phyloP scores from a whole-genome alignment of 1,140 invertebrate species.

The Lordiphosa mommai region DNA sequence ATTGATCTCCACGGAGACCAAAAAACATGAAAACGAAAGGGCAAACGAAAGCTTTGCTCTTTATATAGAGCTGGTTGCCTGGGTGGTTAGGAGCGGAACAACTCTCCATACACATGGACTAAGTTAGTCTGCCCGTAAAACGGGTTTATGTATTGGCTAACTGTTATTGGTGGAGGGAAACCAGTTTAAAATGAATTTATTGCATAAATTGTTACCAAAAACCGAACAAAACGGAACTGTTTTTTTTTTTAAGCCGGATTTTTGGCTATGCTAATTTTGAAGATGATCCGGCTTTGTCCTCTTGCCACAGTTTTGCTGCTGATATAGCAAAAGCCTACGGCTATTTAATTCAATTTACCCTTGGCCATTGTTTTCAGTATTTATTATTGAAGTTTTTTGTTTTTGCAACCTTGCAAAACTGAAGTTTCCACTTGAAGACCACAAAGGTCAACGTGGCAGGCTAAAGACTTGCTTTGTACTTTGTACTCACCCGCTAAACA shows the following conservation, averaged over 20 bases:
- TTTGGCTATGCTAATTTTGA: conserved; percentile 59
- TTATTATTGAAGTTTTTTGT: conserved; percentile 8
- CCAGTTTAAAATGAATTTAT: conserved; percentile 56
- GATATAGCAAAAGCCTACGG: conserved; percentile 43
- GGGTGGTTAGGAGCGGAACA: conserved; percentile 1
- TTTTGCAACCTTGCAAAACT: conserved; percentile 48
- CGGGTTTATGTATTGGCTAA: conserved; percentile 65
- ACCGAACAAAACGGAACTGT: conserved; percentile 47
- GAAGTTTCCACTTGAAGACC: conserved; percentile 29
- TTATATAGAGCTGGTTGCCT: conserved; percentile 35
- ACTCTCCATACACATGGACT: conserved; percentile 29
- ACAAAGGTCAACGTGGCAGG: conserved; percentile 57
- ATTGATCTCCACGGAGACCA: conserved; percentile 20
- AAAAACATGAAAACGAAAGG: conserved; percentile 57
- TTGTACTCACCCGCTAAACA: conserved; percentile 68
- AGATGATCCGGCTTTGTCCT: conserved; percentile 50
- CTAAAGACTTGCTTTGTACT: conserved; percentile 11
- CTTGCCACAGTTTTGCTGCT: conserved; percentile 50
- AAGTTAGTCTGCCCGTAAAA: conserved; percentile 50
- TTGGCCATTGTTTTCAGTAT: conserved; percentile 42
- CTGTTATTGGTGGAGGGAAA: conserved; percentile 36
- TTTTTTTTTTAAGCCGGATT: conserved; percentile 21
- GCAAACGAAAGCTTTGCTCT: conserved; percentile 53
- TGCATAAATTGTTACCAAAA: conserved; percentile 59
- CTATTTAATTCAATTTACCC: conserved; percentile 62